Percentiles rank a stretch among this genome's conserved stretches.
These are phyloP conservation scores for Benitochromis conjunctus DNA, from an alignment of 2,113 vertebrate species.

Conservation along the genomic window DNA sequence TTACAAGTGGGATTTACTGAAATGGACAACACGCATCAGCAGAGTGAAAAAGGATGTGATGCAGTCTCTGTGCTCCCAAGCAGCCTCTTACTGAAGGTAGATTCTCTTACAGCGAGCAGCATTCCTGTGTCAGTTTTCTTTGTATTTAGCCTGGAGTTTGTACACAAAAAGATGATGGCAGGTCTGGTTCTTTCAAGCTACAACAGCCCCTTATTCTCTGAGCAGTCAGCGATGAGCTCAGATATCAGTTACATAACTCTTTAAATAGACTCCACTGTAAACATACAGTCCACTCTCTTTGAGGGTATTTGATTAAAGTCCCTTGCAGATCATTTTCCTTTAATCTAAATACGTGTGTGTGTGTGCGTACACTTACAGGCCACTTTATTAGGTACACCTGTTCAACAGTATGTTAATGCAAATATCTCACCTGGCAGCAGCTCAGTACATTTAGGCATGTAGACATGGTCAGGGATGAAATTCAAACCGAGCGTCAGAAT, in stretches of 20 bases:
- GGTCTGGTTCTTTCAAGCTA: neutral
- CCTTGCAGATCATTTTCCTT: neutral
- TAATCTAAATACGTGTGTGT: neutral
- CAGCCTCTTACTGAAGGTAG: conserved; percentile 59
- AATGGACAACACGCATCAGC: neutral
- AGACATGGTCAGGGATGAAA: neutral
- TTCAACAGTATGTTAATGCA: neutral
- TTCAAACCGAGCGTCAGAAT: neutral
- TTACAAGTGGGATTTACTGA: conserved; percentile 29
- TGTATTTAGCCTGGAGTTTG: neutral
- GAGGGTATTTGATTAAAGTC: neutral
- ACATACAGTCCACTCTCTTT: neutral
- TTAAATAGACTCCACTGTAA: conserved; percentile 1
- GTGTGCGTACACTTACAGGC: neutral
- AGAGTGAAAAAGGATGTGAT: conserved; percentile 27
- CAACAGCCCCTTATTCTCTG: neutral
- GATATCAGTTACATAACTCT: conserved; percentile 23
- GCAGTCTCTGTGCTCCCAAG: conserved; percentile 46
- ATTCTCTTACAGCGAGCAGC: neutral
- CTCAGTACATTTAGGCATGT: neutral
- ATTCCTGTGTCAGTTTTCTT: neutral
- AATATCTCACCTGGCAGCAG: neutral
- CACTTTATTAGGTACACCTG: neutral
- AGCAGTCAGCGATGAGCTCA: conserved; percentile 14
- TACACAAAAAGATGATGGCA: neutral